A percentile compares a stretch with the other conserved stretches of the same genome.
Evolutionary conservation across 2,888 invertebrate genomes (phyloP).

Genomic region (Therioaphis trifolii): DNA sequence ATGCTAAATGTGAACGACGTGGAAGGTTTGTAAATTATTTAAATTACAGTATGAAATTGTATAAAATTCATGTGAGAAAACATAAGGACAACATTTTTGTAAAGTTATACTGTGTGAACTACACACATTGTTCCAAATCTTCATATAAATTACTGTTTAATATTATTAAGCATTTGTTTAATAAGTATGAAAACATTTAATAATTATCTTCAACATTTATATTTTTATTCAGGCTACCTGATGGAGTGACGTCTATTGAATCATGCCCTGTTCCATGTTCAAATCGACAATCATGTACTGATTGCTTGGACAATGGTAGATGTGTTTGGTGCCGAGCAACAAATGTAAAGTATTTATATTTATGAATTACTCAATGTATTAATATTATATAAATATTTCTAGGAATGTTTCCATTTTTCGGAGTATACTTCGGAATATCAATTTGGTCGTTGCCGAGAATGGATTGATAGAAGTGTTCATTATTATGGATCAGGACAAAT

Average conservation of each 20-base stretch:
- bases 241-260: slow-evolving; percentile 67
- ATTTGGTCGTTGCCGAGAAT: slow-evolving; percentile 91
- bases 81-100: slow-evolving; percentile 4
- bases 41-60: too few species aligned
- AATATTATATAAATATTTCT: slow-evolving; percentile 53
- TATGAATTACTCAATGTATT: not conserved
- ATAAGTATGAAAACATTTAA: too few species aligned
- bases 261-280: slow-evolving; percentile 87
- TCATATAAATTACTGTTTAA: too few species aligned
- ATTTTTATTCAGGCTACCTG: slow-evolving; percentile 52
- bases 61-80: not conserved
- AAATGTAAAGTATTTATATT: slow-evolving; percentile 67
- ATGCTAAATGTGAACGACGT: slow-evolving; percentile 84
- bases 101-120: not conserved
- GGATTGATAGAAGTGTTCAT: slow-evolving; percentile 79
- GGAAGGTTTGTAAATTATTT: slow-evolving; percentile 71
- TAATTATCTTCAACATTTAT: not conserved
- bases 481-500: slow-evolving; percentile 52
- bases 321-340: slow-evolving; percentile 97
- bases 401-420: slow-evolving; percentile 94
- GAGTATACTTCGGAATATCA: slow-evolving; percentile 94
- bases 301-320: slow-evolving; percentile 87
- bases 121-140: too few species aligned
- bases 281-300: slow-evolving; percentile 79
- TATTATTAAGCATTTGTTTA: too few species aligned